Conservation (phyloP, 2,797 vertebrate genomes). For the Lagorchestes hirsutus region DNA sequence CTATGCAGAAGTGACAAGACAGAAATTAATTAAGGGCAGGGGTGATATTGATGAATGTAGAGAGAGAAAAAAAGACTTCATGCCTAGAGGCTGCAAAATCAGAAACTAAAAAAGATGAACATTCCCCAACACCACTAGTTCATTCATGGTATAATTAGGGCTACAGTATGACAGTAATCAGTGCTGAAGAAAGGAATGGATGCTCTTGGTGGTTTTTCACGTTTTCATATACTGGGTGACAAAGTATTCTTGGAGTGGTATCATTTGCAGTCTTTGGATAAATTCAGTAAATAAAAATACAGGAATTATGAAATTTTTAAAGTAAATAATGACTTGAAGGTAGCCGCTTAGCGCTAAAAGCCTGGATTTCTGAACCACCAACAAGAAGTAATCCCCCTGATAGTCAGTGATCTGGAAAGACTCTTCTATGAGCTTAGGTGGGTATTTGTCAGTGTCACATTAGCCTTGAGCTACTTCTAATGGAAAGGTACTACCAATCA, state of each 20-base stretch:
- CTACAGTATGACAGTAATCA: background rate
- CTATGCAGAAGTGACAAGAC: background rate
- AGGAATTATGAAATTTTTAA: constrained; percentile 41
- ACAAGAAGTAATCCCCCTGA: background rate
- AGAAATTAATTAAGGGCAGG: background rate
- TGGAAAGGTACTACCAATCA: background rate
- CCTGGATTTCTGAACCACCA: background rate
- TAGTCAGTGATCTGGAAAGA: background rate
- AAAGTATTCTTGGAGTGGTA: background rate
- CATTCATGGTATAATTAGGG: background rate
- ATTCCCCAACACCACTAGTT: background rate
- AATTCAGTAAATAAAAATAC: constrained; percentile 48
- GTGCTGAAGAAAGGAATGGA: background rate
- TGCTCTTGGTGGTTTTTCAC: constrained; percentile 24
- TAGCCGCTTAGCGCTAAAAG: constrained; percentile 40
- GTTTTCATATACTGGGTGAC: constrained; percentile 11
- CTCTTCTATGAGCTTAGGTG: background rate
- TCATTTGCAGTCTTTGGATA: constrained; percentile 58
- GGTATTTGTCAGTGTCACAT: background rate
- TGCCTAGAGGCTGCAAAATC: background rate
- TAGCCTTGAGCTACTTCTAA: background rate
- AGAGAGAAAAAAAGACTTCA: background rate
- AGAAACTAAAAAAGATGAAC: background rate
- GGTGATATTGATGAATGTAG: background rate
- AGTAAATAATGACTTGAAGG: constrained; percentile 36